Conservation (phyloP, 2,888 invertebrate species). For the Pelosia muscerda region DNA sequence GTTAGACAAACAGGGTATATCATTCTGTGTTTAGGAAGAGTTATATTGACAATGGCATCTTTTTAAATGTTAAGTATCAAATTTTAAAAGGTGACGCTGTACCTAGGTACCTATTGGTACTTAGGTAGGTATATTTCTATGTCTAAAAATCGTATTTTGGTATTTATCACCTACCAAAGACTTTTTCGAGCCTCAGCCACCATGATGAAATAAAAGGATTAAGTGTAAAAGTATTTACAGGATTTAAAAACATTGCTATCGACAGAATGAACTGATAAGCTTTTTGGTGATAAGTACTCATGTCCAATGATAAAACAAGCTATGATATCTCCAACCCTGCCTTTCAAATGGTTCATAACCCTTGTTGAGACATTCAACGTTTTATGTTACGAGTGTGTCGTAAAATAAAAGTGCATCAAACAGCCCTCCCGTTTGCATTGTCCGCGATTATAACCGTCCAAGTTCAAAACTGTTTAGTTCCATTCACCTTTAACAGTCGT, state of each 20-base stretch:
- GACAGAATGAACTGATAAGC: constrained; percentile 14
- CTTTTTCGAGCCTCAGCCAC: neutral
- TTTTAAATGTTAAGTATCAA: constrained; percentile 19
- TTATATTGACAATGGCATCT: constrained; percentile 44
- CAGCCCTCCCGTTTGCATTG: constrained; percentile 83
- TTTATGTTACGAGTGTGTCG: constrained; percentile 85
- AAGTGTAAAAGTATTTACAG: neutral
- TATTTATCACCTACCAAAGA: too few relatives aligned
- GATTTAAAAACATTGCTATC: constrained; percentile 9
- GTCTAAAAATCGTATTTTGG: too few relatives aligned
- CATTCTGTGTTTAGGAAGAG: constrained; percentile 58
- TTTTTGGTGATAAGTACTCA: constrained; percentile 1
- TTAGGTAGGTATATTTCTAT: too few relatives aligned
- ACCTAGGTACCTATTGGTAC: too few relatives aligned
- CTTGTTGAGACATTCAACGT: constrained; percentile 83
- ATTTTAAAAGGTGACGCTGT: constrained; percentile 9
- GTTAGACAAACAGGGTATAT: constrained; percentile 63
- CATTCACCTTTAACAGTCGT: constrained; percentile 39
- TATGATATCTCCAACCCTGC: constrained; percentile 52
- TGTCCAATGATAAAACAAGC: constrained; percentile 8
- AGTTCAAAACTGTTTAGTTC: constrained; percentile 58
- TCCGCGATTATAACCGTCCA: constrained; percentile 75
- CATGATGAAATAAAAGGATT: neutral
- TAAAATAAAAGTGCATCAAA: constrained; percentile 86
- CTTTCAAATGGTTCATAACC: constrained; percentile 61